These are phyloP conservation scores for Zoanthus solanderi DNA, from an alignment of 92 coral and sea anemone species.

Conservation along the genomic window DNA sequence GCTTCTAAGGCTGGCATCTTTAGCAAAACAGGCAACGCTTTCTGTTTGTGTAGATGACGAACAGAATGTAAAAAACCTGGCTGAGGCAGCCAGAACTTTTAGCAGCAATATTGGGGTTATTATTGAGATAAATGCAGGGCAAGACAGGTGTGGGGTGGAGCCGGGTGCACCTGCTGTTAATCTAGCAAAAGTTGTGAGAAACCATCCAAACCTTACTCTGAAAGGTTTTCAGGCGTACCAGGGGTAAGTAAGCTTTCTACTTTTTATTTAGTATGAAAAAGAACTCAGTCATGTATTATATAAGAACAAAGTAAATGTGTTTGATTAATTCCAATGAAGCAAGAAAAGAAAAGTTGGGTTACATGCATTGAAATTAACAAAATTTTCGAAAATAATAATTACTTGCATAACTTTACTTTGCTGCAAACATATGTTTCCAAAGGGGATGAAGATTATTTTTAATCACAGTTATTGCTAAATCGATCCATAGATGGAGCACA, in stretches of 20 bases:
- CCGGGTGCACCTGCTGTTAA: conserved; percentile 65
- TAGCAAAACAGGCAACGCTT: conserved; percentile 67
- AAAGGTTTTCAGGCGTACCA: conserved; percentile 76
- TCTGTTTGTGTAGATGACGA: conserved; percentile 71
- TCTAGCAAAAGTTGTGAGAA: conserved; percentile 57
- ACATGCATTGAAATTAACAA: no score
- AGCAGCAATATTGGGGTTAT: conserved; percentile 63
- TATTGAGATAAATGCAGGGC: conserved; percentile 75
- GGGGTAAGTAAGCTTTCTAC: conserved; percentile 45
- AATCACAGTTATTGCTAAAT: no score
- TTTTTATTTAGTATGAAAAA: neutral
- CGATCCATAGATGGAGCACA: no score
- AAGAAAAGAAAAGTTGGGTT: no score
- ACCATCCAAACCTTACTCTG: conserved; percentile 55
- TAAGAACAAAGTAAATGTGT: no score
- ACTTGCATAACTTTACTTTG: no score
- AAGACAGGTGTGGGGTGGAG: conserved; percentile 78
- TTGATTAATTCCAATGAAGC: no score
- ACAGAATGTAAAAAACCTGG: conserved; percentile 60
- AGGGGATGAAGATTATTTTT: no score
- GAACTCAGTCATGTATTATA: no score
- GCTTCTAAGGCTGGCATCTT: conserved; percentile 62
- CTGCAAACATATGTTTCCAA: no score
- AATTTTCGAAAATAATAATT: no score
- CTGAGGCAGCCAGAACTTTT: conserved; percentile 51